Conservation (phyloP, 2,888 invertebrate species). For the Leucophenga maculata region DNA sequence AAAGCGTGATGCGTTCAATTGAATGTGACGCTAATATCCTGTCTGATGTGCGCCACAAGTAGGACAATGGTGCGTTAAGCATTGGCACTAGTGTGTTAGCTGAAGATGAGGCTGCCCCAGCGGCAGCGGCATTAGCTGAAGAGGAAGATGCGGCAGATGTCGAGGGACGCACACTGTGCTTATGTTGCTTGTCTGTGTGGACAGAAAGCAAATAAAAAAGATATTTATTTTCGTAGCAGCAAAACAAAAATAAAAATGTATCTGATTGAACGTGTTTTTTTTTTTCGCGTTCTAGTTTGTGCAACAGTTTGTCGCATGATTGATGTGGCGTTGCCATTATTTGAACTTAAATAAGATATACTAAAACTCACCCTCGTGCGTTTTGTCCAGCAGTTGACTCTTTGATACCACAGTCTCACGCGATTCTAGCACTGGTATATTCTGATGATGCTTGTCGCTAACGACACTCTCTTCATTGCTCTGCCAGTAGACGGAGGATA, state of each 20-base stretch:
- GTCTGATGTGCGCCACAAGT: conserved; percentile 43
- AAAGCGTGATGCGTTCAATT: conserved; percentile 62
- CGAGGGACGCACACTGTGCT: conserved; percentile 58
- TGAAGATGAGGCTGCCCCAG: conserved; percentile 39
- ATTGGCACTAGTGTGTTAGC: conserved; percentile 36
- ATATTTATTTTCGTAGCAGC: not conserved
- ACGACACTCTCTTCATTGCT: conserved; percentile 91
- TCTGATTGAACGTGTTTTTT: conserved; percentile 49
- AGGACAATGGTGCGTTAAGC: conserved; percentile 36
- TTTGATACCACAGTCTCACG: conserved; percentile 79
- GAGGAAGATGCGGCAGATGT: conserved; percentile 57
- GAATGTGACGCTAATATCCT: conserved; percentile 55
- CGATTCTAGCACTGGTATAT: conserved; percentile 84
- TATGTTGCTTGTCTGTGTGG: conserved; percentile 58
- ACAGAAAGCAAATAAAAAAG: conserved; percentile 17
- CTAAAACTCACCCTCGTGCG: conserved; percentile 62
- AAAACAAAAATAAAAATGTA: conserved; percentile 22
- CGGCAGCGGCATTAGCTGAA: conserved; percentile 38
- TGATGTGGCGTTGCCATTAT: conserved; percentile 41
- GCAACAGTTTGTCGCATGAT: conserved; percentile 43
- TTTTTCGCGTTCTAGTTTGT: conserved; percentile 22
- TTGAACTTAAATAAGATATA: conserved; percentile 4
- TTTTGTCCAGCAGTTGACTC: conserved; percentile 74
- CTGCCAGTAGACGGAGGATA: conserved; percentile 88
- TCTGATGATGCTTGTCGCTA: conserved; percentile 81